Evolutionary conservation across 2,113 vertebrate genomes (phyloP), one percentile per base, ranked within the genome.

Genomic region (Cyanocitta stelleri): DNA sequence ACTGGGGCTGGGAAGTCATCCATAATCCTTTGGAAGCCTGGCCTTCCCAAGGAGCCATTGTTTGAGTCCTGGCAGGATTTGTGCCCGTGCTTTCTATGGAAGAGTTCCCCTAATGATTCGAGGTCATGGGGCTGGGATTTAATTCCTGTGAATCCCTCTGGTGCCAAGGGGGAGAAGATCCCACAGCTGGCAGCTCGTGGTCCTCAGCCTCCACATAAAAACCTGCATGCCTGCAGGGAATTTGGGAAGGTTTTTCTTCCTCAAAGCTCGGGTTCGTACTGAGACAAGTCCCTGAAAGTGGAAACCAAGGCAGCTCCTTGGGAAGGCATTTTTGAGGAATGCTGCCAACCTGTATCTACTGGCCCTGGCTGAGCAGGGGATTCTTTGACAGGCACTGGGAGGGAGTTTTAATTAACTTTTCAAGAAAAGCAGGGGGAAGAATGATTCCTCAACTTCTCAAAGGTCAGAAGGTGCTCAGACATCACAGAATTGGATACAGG

Each of bases 331-430:
- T 80, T 20, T 67, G 7, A 95, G 92, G 95, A 96, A 97, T 96
- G 95, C 68, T 96, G 92, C 96, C 93, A 95, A 75, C 95, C 87
- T 94, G 92, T 95, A 93, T 90, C 64, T 92, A 93, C 96, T 78
- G 93, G 95, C 82, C 95, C 83, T 93, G 35, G 49, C 72, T 81
- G n/a, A 75, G 73, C 16, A 82, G 84, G 44, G 68, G 95, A 89
- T 61, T 44, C 89, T 62, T 83, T 90, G 93, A 90, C 93, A 78
- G 16, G 69, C 21, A 59, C 68, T 8, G 33, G 23, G 39, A 79
- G 48, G 44, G 55, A 37, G 52, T 94, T 94, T 95, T 96, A 97
- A 96, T 96, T 95, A 96, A 93, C 90, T 14, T 12, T 88, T 55
- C 1, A 56, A 56, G 71, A 37, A 59, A 68, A 23, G 4, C 29